These are phyloP conservation scores for Drosophila nikananu DNA, from an alignment of 1,140 invertebrate species.

Conservation along the genomic window DNA sequence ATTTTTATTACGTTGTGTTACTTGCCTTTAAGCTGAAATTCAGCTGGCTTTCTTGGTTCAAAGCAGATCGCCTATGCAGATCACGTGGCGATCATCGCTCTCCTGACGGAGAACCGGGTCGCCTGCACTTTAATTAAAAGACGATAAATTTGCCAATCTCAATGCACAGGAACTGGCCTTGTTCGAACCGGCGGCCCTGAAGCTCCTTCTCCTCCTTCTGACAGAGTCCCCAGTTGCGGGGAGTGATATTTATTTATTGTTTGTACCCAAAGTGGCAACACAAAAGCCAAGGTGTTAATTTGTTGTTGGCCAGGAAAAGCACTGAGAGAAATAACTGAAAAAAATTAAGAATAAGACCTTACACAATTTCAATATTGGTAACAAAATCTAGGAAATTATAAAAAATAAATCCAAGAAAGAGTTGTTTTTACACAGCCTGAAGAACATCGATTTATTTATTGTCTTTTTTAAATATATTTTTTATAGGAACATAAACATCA, in stretches of 20 bases:
- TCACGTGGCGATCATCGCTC: slow-evolving; percentile 41
- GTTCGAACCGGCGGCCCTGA: slow-evolving; percentile 14
- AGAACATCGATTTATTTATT: too few species aligned
- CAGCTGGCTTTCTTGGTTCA: slow-evolving; percentile 14
- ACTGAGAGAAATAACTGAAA: not conserved
- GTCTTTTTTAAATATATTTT: not conserved
- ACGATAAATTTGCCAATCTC: slow-evolving; percentile 82
- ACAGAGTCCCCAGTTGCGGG: slow-evolving; percentile 37
- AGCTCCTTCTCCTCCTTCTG: slow-evolving; percentile 22
- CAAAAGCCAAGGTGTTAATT: slow-evolving; percentile 83
- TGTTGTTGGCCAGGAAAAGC: slow-evolving; percentile 58
- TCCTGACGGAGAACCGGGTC: slow-evolving; percentile 73
- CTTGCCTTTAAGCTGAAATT: slow-evolving; percentile 52
- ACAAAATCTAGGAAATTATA: too few species aligned
- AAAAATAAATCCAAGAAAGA: too few species aligned
- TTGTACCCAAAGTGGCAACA: slow-evolving; percentile 83
- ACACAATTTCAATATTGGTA: too few species aligned
- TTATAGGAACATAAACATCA: not conserved
- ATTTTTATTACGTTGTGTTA: too few species aligned
- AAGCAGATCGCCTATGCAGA: slow-evolving; percentile 19
- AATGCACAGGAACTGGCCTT: slow-evolving; percentile 53
- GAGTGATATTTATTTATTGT: slow-evolving; percentile 83
- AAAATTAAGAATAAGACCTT: not conserved
- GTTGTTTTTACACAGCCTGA: too few species aligned
- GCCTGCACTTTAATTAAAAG: slow-evolving; percentile 83